Conservation (phyloP, 2,113 vertebrate species). For the Bostrychus sinensis region DNA sequence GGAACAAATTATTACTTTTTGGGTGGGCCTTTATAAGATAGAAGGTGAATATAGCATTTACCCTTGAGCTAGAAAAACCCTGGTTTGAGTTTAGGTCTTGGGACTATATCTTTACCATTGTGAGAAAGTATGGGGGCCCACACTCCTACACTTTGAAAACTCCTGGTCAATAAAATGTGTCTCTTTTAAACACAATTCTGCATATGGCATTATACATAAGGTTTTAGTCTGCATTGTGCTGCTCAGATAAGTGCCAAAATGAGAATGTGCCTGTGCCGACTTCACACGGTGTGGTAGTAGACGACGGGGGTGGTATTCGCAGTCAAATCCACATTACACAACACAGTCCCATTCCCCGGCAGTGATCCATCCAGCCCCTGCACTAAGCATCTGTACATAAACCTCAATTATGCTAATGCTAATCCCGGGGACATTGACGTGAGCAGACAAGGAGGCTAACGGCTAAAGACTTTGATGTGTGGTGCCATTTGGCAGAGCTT, state of each 20-base stretch:
- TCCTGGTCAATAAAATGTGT: conserved; percentile 43
- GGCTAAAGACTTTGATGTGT: conserved; percentile 78
- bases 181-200: conserved; percentile 9
- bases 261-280: conserved; percentile 9
- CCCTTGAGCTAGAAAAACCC: too few species aligned
- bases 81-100: too few species aligned
- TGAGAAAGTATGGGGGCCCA: too few species aligned
- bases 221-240: conserved; percentile 10
- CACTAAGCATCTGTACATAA: conserved; percentile 80
- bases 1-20: too few species aligned
- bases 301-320: conserved; percentile 60
- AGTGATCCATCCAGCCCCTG: conserved; percentile 75
- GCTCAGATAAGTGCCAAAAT: conserved; percentile 25
- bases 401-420: conserved; percentile 84
- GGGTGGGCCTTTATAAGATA: too few species aligned
- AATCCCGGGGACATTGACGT: conserved; percentile 76
- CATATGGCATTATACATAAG: background rate
- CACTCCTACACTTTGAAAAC: too few species aligned
- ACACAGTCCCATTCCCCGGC: conserved; percentile 72
- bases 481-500: conserved; percentile 70
- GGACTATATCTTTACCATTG: too few species aligned
- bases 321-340: conserved; percentile 80
- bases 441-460: conserved; percentile 77
- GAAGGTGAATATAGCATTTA: too few species aligned
- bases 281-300: conserved; percentile 53